Evolutionary conservation across 2,888 invertebrate species (phyloP).

Genomic region (Chrysodeixis includens): DNA sequence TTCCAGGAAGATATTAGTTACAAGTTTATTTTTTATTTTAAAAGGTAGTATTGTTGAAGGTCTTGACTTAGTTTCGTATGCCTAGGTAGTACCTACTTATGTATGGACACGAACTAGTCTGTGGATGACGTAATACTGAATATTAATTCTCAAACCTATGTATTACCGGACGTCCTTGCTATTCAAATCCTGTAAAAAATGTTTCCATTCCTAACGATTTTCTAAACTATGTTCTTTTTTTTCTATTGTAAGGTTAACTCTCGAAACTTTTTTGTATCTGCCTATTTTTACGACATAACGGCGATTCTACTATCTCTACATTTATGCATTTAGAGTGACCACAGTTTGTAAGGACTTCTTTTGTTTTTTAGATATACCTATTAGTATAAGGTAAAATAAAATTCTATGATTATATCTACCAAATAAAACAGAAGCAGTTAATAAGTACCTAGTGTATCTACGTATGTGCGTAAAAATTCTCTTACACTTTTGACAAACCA

Average conservation of each 20-base stretch:
- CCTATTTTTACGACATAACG: conserved; percentile 4
- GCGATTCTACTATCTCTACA: not conserved
- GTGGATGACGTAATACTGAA: conserved; percentile 37
- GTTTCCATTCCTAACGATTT: not conserved
- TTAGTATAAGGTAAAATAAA: too few relatives aligned
- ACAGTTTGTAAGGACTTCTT: not conserved
- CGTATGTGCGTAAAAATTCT: not conserved
- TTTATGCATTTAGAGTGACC: not conserved
- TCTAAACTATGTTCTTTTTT: not conserved
- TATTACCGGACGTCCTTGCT: not conserved
- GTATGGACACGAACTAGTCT: conserved; percentile 14
- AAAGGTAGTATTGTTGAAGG: conserved; percentile 37
- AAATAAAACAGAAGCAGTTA: too few relatives aligned
- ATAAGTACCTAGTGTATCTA: too few relatives aligned
- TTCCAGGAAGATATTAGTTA: conserved; percentile 53
- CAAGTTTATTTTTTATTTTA: conserved; percentile 41
- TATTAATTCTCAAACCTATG: conserved; percentile 20
- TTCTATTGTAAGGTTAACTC: not conserved
- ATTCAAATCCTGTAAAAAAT: not conserved
- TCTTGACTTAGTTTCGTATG: conserved; percentile 26
- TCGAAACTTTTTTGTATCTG: not conserved
- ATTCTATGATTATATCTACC: too few relatives aligned
- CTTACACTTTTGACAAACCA: not conserved
- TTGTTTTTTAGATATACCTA: too few relatives aligned
- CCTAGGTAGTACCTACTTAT: conserved; percentile 1